Evolutionary conservation across 2,113 vertebrate genomes (phyloP), one percentile per base, ranked within the genome.

Genomic region (Cepphus grylle): DNA sequence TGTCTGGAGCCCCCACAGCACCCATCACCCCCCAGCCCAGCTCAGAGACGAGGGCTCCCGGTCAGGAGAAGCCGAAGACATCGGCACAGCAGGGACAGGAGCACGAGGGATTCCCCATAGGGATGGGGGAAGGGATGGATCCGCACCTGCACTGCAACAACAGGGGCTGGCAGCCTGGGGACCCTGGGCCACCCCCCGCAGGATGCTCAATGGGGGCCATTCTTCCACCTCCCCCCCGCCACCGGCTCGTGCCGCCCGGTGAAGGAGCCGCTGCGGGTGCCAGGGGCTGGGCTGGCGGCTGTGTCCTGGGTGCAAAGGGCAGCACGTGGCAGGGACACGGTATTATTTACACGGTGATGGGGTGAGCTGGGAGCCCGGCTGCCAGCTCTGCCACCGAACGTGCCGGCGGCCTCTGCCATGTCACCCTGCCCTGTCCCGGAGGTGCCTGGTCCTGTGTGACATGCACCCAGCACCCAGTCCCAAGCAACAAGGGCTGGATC

Each of bases 61-160:
- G 3, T 7, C 15, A 1, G 20, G 36, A 23, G 30, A 55, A 74
- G 36, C 76, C 17, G 61, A 71, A 27, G 58, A 52, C 52, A 1
- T 6, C 0, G 1, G 61, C 66, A 62, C 25, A 63, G 67, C 3
- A 0, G 36, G 40, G 55, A 43, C 0, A 0, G 53, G 42, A 91
- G 65, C 55, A 65, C 5, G 6, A 77, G 27, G 63, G 79, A 65
- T 16, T 50, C 32, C 49, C 85, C 4, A 0, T 2, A 29, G 71
- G 63, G 71, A 69, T 2, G 22, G 55, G 66, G 63, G 42, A 80
- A 81, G 38, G 56, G 70, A 67, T 6, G 0, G 81, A 87, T 13
- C 65, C 7, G 7, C 71, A 69, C 66, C 47, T 62, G 47, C 82
- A 50, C 7, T 7, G 0, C 80, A 50, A 69, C 55, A 69, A 23